phyloP scores from a whole-genome alignment of 2,797 vertebrate genomes.

The Ctenosaura bakeri region DNA sequence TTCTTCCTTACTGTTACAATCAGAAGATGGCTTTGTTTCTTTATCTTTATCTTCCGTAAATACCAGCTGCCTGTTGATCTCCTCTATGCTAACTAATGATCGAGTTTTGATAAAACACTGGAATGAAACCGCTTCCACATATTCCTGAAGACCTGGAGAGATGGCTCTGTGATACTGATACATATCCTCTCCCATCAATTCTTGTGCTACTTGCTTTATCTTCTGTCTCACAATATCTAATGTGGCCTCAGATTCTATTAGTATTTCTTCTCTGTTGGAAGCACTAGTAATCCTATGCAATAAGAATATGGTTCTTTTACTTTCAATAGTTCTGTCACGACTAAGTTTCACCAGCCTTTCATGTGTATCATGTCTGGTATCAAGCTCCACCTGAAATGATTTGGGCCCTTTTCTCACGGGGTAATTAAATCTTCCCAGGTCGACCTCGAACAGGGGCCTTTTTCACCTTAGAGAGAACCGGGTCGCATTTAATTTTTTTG shows the following conservation, averaged over 20 bases:
- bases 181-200: too few species aligned
- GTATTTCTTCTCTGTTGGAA: too few species aligned
- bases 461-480: too few species aligned
- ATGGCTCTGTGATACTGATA: too few species aligned
- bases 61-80: conserved; percentile 92
- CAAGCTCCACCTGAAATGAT: conserved; percentile 93
- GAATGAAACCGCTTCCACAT: conserved; percentile 95
- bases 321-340: conserved; percentile 96
- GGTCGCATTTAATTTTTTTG: too few species aligned
- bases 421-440: too few species aligned
- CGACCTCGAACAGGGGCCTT: too few species aligned
- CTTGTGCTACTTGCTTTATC: too few species aligned
- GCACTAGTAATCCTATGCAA: conserved; percentile 94
- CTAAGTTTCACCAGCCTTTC: conserved; percentile 96
- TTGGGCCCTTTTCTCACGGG: too few species aligned
- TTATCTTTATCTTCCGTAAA: conserved; percentile 84
- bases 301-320: conserved; percentile 97
- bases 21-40: conserved; percentile 76
- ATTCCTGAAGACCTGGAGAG: conserved; percentile 97
- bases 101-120: conserved; percentile 95
- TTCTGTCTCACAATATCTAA: too few species aligned
- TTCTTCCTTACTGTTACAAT: conserved; percentile 51
- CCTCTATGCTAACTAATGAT: conserved; percentile 94
- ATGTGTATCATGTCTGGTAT: conserved; percentile 94
- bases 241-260: too few species aligned